phyloP scores from a whole-genome alignment of 2,797 vertebrate species.

The Huso huso region DNA sequence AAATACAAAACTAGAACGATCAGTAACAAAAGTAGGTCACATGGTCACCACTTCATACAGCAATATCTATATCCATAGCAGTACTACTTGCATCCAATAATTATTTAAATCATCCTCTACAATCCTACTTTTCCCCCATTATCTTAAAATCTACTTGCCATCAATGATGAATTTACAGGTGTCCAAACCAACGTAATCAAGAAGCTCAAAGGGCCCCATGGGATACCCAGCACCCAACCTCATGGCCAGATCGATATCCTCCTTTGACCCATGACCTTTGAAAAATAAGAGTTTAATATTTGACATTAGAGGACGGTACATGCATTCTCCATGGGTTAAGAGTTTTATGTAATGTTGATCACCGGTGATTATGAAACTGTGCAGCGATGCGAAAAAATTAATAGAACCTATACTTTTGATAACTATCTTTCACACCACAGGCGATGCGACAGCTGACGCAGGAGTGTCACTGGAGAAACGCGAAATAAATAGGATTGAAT shows the following conservation, averaged over 20 bases:
- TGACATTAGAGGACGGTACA: neutral
- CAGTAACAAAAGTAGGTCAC: too few relatives aligned
- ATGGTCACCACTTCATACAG: too few relatives aligned
- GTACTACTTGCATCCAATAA: too few relatives aligned
- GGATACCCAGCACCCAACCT: conserved; percentile 91
- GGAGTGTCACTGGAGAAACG: too few relatives aligned
- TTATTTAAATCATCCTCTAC: too few relatives aligned
- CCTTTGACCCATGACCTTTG: conserved; percentile 88
- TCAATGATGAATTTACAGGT: conserved; percentile 88
- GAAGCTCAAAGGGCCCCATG: conserved; percentile 93
- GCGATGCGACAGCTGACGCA: too few relatives aligned
- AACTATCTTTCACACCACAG: too few relatives aligned
- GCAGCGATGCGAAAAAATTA: too few relatives aligned
- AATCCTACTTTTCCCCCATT: neutral
- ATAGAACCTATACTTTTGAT: too few relatives aligned
- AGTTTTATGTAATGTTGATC: neutral
- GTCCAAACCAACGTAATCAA: conserved; percentile 92
- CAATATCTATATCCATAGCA: too few relatives aligned
- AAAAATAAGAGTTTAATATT: neutral
- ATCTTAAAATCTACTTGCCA: conserved; percentile 49
- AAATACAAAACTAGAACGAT: too few relatives aligned
- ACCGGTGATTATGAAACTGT: neutral
- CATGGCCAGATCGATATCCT: conserved; percentile 95
- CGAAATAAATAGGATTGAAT: too few relatives aligned
- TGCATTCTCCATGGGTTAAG: neutral